Base-by-base conservation (phyloP, 1,140 invertebrate genomes). In the Hycleus cichorii region DNA sequence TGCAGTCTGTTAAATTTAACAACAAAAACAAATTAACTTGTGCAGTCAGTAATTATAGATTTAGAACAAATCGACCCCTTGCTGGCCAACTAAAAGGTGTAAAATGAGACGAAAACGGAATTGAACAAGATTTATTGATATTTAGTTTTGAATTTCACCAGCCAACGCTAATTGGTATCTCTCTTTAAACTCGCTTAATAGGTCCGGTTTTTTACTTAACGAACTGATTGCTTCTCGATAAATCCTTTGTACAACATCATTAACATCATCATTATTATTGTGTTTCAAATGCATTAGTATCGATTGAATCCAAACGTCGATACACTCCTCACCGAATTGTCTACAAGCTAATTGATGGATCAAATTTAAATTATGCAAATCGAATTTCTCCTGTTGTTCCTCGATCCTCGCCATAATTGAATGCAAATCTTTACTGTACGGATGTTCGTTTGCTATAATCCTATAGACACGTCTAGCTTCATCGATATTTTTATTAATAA, bases 281-380 rank as follows among this genome's bases (percentile, higher is more conserved):
- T 42, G 53, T 44, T 54, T 32, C 26, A 54, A 44, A 58, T 51
- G 52, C 62, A 83, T 80, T 26, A 69, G 72, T 8, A 83, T 75
- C 57, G 77, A 81, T 59, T 81, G 74, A 45, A 84, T 70, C 83
- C 83, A 85, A 4, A 84, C 69, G 64, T 80, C 77, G 48, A 69
- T 68, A 59, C 76, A 69, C 18, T 64, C 69, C 62, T 73, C 74
- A 10, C 83, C 78, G 71, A 82, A 80, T 53, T 80, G 76, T 56
- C 73, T 57, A 6, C 67, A 42, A 3, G 77, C 72, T 38, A 76
- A 68, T 60, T 80, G 73, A 61, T 79, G 69, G 47, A 74, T 59
- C 69, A 67, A 32, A 77, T 70, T n/a, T 72, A 58, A 53, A 69
- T 47, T 32, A 32, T 32, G 4, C 4, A 32, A 32, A 32, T 32